Conservation (phyloP, 2,888 invertebrate species). For the Aleiodes testaceus region DNA sequence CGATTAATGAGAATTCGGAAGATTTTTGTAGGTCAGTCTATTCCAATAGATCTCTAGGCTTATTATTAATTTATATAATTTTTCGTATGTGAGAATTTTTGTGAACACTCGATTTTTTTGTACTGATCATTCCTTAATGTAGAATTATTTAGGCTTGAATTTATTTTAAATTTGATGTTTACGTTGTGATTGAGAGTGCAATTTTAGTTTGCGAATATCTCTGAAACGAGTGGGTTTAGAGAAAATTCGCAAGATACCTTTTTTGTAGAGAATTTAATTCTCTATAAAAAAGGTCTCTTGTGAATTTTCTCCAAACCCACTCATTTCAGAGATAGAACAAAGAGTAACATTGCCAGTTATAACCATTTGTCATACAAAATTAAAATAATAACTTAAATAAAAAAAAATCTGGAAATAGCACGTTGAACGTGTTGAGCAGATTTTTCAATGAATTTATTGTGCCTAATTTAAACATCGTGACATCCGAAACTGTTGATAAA, state of each 20-base stretch:
- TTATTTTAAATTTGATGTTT: constrained; percentile 16
- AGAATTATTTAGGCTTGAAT: not conserved
- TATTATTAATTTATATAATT: constrained; percentile 9
- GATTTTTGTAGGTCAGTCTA: not conserved
- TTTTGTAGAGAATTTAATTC: too few relatives aligned
- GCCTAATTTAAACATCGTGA: constrained; percentile 32
- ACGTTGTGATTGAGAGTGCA: not conserved
- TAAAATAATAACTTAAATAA: too few relatives aligned
- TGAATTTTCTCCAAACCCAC: too few relatives aligned
- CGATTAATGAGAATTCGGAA: not conserved
- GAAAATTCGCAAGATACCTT: too few relatives aligned
- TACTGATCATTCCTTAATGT: constrained; percentile 7
- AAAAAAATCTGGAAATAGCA: not conserved
- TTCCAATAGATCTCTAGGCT: not conserved
- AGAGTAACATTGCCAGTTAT: constrained; percentile 9
- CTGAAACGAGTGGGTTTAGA: too few relatives aligned
- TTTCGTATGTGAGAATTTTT: not conserved
- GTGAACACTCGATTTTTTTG: constrained; percentile 7
- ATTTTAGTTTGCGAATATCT: too few relatives aligned
- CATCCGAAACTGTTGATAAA: constrained; percentile 34
- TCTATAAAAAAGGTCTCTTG: too few relatives aligned
- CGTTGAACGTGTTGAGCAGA: constrained; percentile 26
- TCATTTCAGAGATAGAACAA: not conserved
- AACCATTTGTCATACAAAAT: not conserved
- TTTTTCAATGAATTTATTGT: constrained; percentile 16